Evolutionary conservation across 2,113 vertebrate genomes (phyloP), one percentile per base, ranked within the genome.

Genomic region (Acrocephalus kingi): DNA sequence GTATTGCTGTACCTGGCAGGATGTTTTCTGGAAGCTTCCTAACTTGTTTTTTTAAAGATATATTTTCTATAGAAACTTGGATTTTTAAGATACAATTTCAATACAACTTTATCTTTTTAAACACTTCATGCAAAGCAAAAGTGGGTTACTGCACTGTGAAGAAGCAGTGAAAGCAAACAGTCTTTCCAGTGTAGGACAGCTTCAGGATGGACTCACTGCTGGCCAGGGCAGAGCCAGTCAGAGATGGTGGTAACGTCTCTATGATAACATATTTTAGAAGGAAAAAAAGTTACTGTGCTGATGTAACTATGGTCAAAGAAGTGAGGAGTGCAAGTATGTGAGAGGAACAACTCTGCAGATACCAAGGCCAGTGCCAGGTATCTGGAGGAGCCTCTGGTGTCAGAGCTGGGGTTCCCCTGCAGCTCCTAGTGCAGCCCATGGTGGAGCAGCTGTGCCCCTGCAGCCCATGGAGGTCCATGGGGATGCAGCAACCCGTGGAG

Each of bases 341-440:
- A 46, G 33, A 82, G 27, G 33, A 89, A 39, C 8, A 52, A 1
- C 3, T 6, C 46, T 46, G 28, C 4, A 52, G 61, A 67, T 19
- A 30, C 11, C 20, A 17, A 52, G 7, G 16, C 43, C 46, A n/a
- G 37, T 30, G 52, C n/a, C n/a, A n/a, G n/a, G n/a, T n/a, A n/a
- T n/a, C n/a, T n/a, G n/a, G n/a, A 59, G 6, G 2, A 52, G 13
- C 13, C 21, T 10, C 13, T 39, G 19, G 8, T 10, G 4, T n/a
- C 9, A 8, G 22, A 59, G 15, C 15, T 45, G 61, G 0, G 6
- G 30, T 67, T 67, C 13, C 8, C 8, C 19, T 30, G 33, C 52
- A 39, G 43, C 2, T 4, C 0, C 0, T 20, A 18, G 21, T 51
- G 35, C 35, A 72, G 75, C 0, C 41, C 16, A 7, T 35, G 43